A percentile compares a stretch with the other conserved stretches of the same genome.
Conservation (phyloP, 30 jellyfish, hydroid and myxozoan genomes). For the Pelagia noctiluca region DNA sequence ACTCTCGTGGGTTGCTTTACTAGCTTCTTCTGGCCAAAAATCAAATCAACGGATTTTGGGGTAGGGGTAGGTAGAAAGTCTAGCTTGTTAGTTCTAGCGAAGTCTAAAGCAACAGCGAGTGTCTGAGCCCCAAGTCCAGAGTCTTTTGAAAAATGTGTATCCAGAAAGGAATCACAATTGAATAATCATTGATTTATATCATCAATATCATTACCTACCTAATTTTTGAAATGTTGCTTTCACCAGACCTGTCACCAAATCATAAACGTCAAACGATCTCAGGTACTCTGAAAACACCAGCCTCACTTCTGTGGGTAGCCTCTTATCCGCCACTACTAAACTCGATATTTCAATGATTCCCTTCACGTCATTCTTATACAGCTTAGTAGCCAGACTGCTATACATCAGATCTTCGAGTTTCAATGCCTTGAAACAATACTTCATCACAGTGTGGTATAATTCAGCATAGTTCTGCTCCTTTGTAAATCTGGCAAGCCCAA, state of each 20-base stretch:
- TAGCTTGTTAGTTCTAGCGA: too few relatives aligned
- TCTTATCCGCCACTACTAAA: not conserved
- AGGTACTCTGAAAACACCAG: not conserved
- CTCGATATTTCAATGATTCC: conserved; percentile 11
- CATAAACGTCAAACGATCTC: not conserved
- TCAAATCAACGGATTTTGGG: too few relatives aligned
- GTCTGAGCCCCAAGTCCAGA: too few relatives aligned
- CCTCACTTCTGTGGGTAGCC: not conserved
- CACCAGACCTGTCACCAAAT: not conserved
- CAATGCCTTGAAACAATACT: not conserved
- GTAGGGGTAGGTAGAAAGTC: too few relatives aligned
- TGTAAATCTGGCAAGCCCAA: conserved; percentile 3
- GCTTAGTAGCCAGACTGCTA: conserved; percentile 3
- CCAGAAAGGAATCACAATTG: too few relatives aligned
- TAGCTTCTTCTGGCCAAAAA: too few relatives aligned
- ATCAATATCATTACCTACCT: too few relatives aligned
- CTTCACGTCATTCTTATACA: conserved; percentile 25
- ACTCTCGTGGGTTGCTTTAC: too few relatives aligned
- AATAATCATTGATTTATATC: too few relatives aligned
- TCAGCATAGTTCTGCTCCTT: not conserved
- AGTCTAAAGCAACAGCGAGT: too few relatives aligned
- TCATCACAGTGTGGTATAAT: conserved; percentile 4
- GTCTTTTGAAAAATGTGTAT: too few relatives aligned
- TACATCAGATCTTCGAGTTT: not conserved
- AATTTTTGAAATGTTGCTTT: not conserved